These are phyloP conservation scores for Dichetophora obliterata DNA, from an alignment of 2,888 invertebrate species.

Conservation along the genomic window DNA sequence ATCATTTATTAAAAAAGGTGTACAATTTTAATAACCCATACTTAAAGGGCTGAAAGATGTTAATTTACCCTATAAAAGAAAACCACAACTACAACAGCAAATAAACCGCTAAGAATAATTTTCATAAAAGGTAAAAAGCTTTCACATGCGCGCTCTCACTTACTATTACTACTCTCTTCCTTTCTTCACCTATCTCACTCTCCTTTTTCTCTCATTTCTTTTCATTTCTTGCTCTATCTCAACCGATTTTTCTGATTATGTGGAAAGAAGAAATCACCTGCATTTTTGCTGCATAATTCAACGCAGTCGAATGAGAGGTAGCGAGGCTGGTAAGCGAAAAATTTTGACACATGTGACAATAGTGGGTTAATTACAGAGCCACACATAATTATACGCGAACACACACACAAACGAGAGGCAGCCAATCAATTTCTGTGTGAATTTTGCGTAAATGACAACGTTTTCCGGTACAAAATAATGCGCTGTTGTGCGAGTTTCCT, in stretches of 20 bases:
- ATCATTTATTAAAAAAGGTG: too few relatives aligned
- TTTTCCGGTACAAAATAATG: conserved; percentile 22
- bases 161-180: not conserved
- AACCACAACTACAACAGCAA: conserved; percentile 16
- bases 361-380: conserved; percentile 40
- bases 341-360: conserved; percentile 53
- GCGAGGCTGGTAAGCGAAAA: conserved; percentile 10
- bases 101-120: conserved; percentile 12
- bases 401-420: conserved; percentile 41
- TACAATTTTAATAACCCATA: too few relatives aligned
- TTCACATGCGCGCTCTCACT: conserved; percentile 10
- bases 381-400: conserved; percentile 2
- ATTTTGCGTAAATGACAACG: conserved; percentile 48
- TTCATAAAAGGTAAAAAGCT: not conserved
- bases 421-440: conserved; percentile 68
- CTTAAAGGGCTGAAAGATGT: not conserved
- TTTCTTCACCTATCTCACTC: not conserved
- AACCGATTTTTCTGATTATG: conserved; percentile 17
- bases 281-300: conserved; percentile 5
- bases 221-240: conserved; percentile 21
- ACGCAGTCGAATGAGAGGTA: not conserved
- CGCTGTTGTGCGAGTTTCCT: conserved; percentile 9
- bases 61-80: not conserved
- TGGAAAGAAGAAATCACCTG: not conserved
- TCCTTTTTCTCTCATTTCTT: not conserved